Conservation (phyloP, 2,888 invertebrate genomes). For the Drosophila glabriapex region DNA sequence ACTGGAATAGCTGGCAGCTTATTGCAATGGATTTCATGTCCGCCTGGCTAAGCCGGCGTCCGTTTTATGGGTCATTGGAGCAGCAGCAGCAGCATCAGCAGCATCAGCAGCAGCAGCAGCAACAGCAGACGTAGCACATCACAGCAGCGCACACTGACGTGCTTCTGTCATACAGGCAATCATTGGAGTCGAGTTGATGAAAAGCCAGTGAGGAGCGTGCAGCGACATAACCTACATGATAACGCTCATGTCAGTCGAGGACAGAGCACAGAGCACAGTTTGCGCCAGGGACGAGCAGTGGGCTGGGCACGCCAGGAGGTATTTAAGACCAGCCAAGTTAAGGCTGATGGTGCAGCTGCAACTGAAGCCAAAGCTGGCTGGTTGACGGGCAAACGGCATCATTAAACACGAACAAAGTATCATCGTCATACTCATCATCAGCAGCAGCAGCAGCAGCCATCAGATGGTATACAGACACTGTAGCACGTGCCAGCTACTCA, state of each 20-base stretch:
- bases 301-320: not conserved
- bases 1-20: constrained; percentile 25
- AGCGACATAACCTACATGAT: constrained; percentile 74
- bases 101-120: constrained; percentile 36
- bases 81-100: constrained; percentile 39
- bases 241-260: constrained; percentile 55
- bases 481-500: constrained; percentile 63
- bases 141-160: constrained; percentile 35
- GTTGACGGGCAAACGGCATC: constrained; percentile 75
- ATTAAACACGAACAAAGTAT: constrained; percentile 81
- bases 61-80: constrained; percentile 78
- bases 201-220: constrained; percentile 70
- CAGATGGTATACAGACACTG: constrained; percentile 67
- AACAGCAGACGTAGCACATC: constrained; percentile 3
- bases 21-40: constrained; percentile 37
- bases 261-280: constrained; percentile 2
- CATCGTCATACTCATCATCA: constrained; percentile 65
- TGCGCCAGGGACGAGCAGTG: constrained; percentile 1
- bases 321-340: constrained; percentile 44
- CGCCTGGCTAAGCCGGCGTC: constrained; percentile 38
- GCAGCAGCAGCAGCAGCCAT: constrained; percentile 24
- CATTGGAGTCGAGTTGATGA: constrained; percentile 66
- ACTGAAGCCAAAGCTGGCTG: constrained; percentile 20
- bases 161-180: constrained; percentile 63
- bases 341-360: constrained; percentile 40